phyloP scores from a whole-genome alignment of 2,888 invertebrate genomes.

The Stictocephala bisonia region DNA sequence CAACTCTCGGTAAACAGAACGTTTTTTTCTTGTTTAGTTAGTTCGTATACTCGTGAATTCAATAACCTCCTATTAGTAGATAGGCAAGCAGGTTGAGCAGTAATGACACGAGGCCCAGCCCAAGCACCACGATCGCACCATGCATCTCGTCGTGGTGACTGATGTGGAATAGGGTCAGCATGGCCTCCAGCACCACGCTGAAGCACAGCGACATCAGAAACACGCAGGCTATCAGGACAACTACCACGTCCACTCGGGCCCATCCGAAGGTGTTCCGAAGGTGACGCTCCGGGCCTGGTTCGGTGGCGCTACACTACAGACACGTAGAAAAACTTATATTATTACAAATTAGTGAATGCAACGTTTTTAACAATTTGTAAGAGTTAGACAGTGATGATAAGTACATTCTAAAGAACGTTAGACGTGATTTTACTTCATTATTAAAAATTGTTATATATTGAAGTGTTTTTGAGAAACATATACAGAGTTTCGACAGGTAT shows the following conservation, averaged over 20 bases:
- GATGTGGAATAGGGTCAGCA: conserved; percentile 83
- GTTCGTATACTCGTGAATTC: no score
- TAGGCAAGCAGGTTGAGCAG: conserved; percentile 82
- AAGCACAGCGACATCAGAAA: conserved; percentile 86
- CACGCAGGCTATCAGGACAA: conserved; percentile 83
- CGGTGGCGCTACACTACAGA: conserved; percentile 1
- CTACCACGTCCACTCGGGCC: conserved; percentile 90
- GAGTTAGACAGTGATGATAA: no score
- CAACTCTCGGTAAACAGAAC: no score
- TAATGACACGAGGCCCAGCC: conserved; percentile 77
- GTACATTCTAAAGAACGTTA: no score
- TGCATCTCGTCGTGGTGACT: conserved; percentile 79
- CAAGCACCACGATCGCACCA: conserved; percentile 78
- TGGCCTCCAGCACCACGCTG: conserved; percentile 82
- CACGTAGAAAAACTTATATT: no score
- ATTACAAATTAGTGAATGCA: no score
- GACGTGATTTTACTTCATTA: no score
- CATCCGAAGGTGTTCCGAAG: conserved; percentile 92
- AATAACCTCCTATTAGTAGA: conserved; percentile 80
- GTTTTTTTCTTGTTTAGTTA: no score
- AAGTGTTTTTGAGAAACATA: no score
- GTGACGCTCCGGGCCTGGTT: conserved; percentile 63
- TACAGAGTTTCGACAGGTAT: no score
- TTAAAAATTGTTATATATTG: no score
- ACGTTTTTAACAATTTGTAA: no score